Base-by-base conservation (phyloP, 1,140 invertebrate genomes). In the Aphis craccivora region DNA sequence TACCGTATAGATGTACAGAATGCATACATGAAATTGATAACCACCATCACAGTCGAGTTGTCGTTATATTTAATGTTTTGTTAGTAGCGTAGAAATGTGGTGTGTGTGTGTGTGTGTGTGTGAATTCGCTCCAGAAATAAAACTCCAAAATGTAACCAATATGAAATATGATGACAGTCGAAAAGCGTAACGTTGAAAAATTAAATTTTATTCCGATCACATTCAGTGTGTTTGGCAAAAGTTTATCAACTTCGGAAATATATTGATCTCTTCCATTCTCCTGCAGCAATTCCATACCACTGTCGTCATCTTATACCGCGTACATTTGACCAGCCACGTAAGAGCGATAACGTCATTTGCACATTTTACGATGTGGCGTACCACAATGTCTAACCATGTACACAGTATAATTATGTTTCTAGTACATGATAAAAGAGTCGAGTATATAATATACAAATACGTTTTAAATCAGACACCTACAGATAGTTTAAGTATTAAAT, bases 131-230 rank as follows among this genome's bases (percentile, higher is more conserved):
- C 18, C 30, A 67, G 40, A 90, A 60, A 90, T 40, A 37, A 67
- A 43, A 67, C 89, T 67, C 43, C 25, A 67, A 67, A 89, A 8
- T 84, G 35, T 90, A 53, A 55, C 87, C 55, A 67, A 43, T 76
- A 76, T 67, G 89, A 67, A 90, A 43, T 60, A 90, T 67, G 55
- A 90, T 43, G 37, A 67, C 53, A 90, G 30, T 90, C 53, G 89
- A 35, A 67, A 43, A 67, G 55, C 89, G 89, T 90, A 60, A 90
- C 37, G 37, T 90, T 90, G 89, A 90, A 67, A 90, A 90, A 60
- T 60, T 60, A 30, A 60, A 90, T 90, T 60, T 55, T 55, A 90
- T 90, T 90, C 37, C 88, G 88, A 90, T 90, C 53, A 8, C 23
- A 60, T 55, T 48, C n/a, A 25, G 9, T 8, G 25, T 51, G 30